A percentile compares a stretch with the other conserved stretches of the same genome.
Conservation (phyloP, 2,797 vertebrate genomes). For the Buphagus erythrorhynchus region DNA sequence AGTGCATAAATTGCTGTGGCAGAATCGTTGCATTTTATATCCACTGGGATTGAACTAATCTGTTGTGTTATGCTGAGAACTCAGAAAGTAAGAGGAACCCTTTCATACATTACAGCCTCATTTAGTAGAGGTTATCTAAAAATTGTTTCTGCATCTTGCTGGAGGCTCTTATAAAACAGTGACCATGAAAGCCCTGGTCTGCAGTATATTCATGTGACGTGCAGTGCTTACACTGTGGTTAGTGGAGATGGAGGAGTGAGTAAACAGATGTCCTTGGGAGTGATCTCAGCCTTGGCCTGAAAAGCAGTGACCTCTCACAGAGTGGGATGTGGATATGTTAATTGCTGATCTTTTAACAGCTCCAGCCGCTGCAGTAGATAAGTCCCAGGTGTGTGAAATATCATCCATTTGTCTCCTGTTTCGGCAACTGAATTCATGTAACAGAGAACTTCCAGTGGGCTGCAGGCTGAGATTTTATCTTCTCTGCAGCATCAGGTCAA, state of each 20-base stretch:
- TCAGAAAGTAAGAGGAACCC: neutral
- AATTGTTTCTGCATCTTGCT: neutral
- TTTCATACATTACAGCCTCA: neutral
- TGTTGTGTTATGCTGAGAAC: neutral
- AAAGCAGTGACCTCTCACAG: neutral
- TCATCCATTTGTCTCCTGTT: conserved; percentile 23
- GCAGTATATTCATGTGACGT: neutral
- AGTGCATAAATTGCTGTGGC: neutral
- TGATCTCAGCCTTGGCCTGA: conserved; percentile 10
- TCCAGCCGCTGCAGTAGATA: neutral
- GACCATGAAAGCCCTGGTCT: neutral
- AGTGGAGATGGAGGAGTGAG: neutral
- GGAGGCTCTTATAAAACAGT: neutral
- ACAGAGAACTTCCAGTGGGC: conserved; percentile 10
- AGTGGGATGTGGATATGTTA: neutral
- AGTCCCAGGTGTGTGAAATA: conserved; percentile 20
- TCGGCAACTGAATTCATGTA: neutral
- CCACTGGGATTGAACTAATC: conserved; percentile 7
- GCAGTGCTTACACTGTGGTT: neutral
- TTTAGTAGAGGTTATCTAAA: neutral
- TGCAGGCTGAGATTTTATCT: conserved; percentile 22
- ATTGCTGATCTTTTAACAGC: conserved; percentile 37
- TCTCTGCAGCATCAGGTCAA: neutral
- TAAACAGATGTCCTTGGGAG: neutral
- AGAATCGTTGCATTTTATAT: neutral